Conservation (phyloP, 2,888 invertebrate genomes). For the Thereva nobilitata region DNA sequence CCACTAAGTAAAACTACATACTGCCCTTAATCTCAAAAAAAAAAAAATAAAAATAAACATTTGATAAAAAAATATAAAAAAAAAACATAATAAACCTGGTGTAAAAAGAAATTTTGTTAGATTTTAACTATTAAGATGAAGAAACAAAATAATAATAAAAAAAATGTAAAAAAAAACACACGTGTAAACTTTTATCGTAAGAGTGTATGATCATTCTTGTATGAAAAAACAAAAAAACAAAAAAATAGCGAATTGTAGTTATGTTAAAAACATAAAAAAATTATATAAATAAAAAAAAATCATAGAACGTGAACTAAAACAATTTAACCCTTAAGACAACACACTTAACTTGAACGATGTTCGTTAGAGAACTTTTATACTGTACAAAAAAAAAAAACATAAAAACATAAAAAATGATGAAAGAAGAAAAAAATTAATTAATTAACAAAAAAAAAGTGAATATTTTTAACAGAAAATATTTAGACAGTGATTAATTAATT, state of each 20-base stretch:
- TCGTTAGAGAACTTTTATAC: conserved; percentile 39
- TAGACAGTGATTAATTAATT: conserved; percentile 17
- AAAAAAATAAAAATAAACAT: too few species aligned
- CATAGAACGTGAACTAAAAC: conserved; percentile 20
- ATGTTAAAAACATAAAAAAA: conserved; percentile 12
- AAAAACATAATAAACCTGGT: conserved; percentile 15
- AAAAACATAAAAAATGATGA: too few species aligned
- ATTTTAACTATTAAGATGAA: conserved; percentile 15
- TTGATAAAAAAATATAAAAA: neutral
- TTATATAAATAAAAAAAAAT: conserved; percentile 21
- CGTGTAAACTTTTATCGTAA: conserved; percentile 32
- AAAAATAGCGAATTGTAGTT: conserved; percentile 19
- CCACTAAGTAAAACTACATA: too few species aligned
- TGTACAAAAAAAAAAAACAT: conserved; percentile 32
- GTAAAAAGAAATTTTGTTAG: conserved; percentile 18
- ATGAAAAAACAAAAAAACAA: neutral
- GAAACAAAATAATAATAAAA: neutral
- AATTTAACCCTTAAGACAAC: conserved; percentile 25
- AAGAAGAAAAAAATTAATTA: too few species aligned
- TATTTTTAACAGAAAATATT: conserved; percentile 37
- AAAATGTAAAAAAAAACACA: conserved; percentile 23
- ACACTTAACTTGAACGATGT: conserved; percentile 20
- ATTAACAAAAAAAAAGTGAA: neutral
- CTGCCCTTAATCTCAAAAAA: too few species aligned
- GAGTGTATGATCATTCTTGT: conserved; percentile 26